A percentile compares a stretch with the other conserved stretches of the same genome.
Evolutionary conservation across 2,797 vertebrate genomes (phyloP).

Genomic region (Intellagama lesueurii): DNA sequence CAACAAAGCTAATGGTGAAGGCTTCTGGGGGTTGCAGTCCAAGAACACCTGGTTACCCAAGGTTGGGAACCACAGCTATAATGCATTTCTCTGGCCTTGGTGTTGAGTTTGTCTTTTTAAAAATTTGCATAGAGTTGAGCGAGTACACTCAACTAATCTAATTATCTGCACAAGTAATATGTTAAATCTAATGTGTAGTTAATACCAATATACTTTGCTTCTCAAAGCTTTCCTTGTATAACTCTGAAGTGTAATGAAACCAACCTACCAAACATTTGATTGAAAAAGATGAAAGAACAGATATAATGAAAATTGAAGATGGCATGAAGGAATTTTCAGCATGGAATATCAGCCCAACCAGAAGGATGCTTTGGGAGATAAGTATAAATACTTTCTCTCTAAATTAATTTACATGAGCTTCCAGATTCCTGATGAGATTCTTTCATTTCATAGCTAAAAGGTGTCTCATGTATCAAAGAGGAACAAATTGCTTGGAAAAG

Average conservation of each 20-base stretch:
- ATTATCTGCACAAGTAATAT: neutral
- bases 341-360: neutral
- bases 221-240: neutral
- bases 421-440: neutral
- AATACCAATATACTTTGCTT: neutral
- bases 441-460: constrained; percentile 8
- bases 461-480: neutral
- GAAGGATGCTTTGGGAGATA: neutral
- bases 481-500: neutral
- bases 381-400: neutral
- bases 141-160: neutral
- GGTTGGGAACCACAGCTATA: too few species aligned
- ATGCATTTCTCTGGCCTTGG: too few species aligned
- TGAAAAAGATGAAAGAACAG: neutral
- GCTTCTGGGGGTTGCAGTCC: too few species aligned
- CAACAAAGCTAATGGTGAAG: too few species aligned
- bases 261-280: neutral
- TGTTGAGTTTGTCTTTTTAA: neutral
- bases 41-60: too few species aligned
- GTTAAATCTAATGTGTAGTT: too few species aligned
- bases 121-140: neutral
- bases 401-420: neutral
- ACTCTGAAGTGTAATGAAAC: neutral
- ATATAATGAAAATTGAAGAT: neutral
- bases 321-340: neutral